phyloP scores from a whole-genome alignment of 2,797 vertebrate genomes.

The Aplochiton taeniatus region DNA sequence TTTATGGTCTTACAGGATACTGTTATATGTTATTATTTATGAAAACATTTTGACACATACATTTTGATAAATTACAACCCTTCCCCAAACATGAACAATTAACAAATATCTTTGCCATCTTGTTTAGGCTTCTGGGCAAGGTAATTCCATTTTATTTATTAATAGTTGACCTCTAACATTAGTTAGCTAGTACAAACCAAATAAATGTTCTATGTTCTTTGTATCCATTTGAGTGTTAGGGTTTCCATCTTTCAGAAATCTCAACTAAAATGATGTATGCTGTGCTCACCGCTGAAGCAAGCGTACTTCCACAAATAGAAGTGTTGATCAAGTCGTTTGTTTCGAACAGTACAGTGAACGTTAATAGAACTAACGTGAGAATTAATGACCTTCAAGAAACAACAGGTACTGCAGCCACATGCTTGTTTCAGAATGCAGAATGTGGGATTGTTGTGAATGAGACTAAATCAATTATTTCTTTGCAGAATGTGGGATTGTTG shows the following conservation, averaged over 20 bases:
- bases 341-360: fast-evolving
- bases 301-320: fast-evolving
- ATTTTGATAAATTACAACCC: not conserved
- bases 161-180: not conserved
- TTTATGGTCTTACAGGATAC: not conserved
- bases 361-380: slow-evolving; percentile 10
- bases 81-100: too few relatives aligned
- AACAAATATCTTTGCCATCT: not conserved
- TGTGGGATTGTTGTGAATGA: not conserved
- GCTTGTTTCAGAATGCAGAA: not conserved
- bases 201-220: not conserved
- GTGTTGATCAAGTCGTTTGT: fast-evolving
- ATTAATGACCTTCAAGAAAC: not conserved
- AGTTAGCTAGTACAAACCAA: not conserved
- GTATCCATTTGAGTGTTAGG: not conserved
- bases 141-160: slow-evolving; percentile 22
- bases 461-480: not conserved
- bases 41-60: not conserved
- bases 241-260: slow-evolving; percentile 31
- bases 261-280: slow-evolving; percentile 56
- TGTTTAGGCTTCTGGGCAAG: slow-evolving; percentile 28
- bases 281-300: slow-evolving; percentile 49
- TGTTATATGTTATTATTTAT: not conserved
- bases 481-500: slow-evolving; percentile 35
- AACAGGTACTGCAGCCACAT: slow-evolving; percentile 43